Evolutionary conservation across 2,113 vertebrate species (phyloP), one percentile per base, ranked within the genome.

Genomic region (Epinephelus lanceolatus): DNA sequence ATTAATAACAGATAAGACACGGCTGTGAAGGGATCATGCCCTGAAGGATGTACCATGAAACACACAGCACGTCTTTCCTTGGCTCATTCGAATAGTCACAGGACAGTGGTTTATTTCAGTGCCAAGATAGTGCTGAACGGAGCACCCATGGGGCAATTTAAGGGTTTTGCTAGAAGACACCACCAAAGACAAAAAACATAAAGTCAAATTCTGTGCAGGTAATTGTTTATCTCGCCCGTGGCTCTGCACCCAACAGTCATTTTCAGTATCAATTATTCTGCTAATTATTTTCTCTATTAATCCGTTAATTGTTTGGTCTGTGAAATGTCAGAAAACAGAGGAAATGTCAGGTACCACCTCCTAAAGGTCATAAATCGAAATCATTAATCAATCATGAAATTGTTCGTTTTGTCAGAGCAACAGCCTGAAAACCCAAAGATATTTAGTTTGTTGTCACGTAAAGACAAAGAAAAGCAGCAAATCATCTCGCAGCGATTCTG

Each of bases 1-100:
- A 75, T 91, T 88, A 89, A 90, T 85, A 83, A 76, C 60, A 71
- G 82, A 87, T 83, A 81, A 87, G 80, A 78, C 67, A 40, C 30
- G 47, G 19, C 52, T 2, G 69, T 23, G 42, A 59, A 65, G 21
- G 66, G 70, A 78, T 76, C 71, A 49, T 69, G 49, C 65, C 70
- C 62, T 13, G 57, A 78, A 83, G 75, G 42, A 63, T 65, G 69
- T 33, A 42, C 57, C 40, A 21, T 23, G 47, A 72, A 77, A 77
- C 55, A 47, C 40, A 59, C 18, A 42, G 65, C 40, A 52, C 21
- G 8, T 19, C 51, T 76, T 60, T 61, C 52, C 25, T 33, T 52
- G n/a, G 61, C 53, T 81, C 70, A 52, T 66, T 65, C 8, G 7
- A 57, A 60, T 45, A 67, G 60, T 84, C 66, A 49, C 14, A 63